phyloP scores from a whole-genome alignment of 2,797 vertebrate genomes.

The Eospalax fontanierii region DNA sequence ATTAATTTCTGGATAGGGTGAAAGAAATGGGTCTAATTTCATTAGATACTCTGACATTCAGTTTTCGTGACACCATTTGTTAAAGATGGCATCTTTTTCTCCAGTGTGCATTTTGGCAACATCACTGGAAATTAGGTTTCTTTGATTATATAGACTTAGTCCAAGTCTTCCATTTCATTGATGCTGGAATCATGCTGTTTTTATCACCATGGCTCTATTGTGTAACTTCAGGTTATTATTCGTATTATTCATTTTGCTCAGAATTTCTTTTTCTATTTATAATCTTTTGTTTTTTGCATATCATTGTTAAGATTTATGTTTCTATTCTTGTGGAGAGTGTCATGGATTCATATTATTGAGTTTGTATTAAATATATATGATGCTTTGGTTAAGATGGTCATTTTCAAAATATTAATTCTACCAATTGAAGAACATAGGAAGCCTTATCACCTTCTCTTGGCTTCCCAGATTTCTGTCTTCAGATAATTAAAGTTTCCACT shows the following conservation, averaged over 20 bases:
- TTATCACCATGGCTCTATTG: not conserved
- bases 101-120: not conserved
- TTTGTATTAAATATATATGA: not conserved
- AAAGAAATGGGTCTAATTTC: not conserved
- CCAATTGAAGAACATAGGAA: not conserved
- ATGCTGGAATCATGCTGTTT: not conserved
- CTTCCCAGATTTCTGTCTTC: not conserved
- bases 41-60: no score
- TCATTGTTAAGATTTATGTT: not conserved
- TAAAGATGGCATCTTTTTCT: not conserved
- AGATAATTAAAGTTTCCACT: not conserved
- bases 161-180: not conserved
- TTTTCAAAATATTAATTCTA: not conserved
- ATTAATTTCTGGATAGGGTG: not conserved
- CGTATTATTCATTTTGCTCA: not conserved
- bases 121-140: not conserved
- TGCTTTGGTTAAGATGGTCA: not conserved
- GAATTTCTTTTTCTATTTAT: not conserved
- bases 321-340: not conserved
- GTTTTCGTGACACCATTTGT: not conserved
- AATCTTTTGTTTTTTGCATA: not conserved
- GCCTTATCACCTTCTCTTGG: not conserved
- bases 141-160: not conserved
- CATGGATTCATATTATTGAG: not conserved
- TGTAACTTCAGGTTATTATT: not conserved